phyloP scores from a whole-genome alignment of 2,113 vertebrate species.

The Lasiurus borealis region DNA sequence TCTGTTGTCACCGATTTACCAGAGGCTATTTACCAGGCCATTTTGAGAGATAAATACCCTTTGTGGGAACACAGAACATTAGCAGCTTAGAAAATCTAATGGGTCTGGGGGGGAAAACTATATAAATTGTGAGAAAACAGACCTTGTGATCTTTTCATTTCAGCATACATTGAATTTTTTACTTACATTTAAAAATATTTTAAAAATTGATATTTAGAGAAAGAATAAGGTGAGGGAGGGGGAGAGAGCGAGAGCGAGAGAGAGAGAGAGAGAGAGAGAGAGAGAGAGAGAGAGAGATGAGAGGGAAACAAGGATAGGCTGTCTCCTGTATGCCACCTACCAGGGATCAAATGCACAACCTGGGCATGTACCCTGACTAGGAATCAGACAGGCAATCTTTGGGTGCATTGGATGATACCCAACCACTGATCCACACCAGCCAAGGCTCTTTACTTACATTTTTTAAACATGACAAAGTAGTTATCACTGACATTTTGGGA shows the following conservation, averaged over 20 bases:
- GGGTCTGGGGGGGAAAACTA: not conserved
- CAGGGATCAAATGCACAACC: too few species aligned
- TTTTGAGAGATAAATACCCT: not conserved
- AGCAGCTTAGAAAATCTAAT: conserved; percentile 35
- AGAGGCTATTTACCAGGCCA: not conserved
- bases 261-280: too few species aligned
- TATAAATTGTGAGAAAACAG: conserved; percentile 7
- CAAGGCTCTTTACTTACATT: too few species aligned
- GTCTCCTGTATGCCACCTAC: too few species aligned
- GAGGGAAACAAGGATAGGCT: too few species aligned
- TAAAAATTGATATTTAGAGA: not conserved
- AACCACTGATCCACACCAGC: too few species aligned
- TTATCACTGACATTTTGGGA: conserved; percentile 26
- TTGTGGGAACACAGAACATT: not conserved
- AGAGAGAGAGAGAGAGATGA: too few species aligned
- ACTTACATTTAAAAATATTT: not conserved
- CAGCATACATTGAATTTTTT: conserved; percentile 27
- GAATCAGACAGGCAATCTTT: too few species aligned
- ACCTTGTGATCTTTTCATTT: not conserved
- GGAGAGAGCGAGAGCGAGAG: too few species aligned
- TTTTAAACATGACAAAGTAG: conserved; percentile 3
- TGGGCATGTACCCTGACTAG: too few species aligned
- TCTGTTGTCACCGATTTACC: not conserved
- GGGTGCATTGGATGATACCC: too few species aligned
- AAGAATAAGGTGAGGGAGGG: too few species aligned